phyloP scores from a whole-genome alignment of 2,113 vertebrate species.

The Amphiprion percula region DNA sequence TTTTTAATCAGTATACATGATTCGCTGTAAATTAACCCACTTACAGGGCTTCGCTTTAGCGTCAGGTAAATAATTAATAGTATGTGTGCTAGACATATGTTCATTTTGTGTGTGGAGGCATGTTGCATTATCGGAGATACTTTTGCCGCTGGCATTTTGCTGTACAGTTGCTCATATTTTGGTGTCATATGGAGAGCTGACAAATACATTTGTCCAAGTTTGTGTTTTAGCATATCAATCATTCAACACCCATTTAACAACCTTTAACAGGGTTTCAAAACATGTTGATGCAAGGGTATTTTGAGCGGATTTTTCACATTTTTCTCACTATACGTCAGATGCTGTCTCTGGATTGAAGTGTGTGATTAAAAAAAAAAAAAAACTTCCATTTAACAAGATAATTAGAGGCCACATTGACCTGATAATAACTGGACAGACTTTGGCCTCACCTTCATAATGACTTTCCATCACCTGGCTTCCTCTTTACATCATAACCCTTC shows the following conservation, averaged over 20 bases:
- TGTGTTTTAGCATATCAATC: neutral
- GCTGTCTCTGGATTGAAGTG: neutral
- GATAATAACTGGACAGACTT: conserved; percentile 17
- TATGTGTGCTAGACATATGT: conserved; percentile 18
- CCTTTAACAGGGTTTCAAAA: neutral
- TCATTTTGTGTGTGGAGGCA: conserved; percentile 9
- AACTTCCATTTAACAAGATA: conserved; percentile 20
- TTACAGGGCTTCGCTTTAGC: neutral
- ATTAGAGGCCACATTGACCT: neutral
- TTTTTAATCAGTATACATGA: conserved; percentile 22
- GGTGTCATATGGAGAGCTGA: neutral
- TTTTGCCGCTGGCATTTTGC: conserved; percentile 1
- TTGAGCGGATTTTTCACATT: neutral
- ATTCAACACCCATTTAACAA: neutral
- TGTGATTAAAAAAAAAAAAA: conserved; percentile 19
- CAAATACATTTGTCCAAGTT: conserved; percentile 10
- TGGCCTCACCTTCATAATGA: conserved; percentile 32
- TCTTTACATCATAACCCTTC: conserved; percentile 45
- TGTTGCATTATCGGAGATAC: neutral
- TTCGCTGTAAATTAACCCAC: conserved; percentile 12
- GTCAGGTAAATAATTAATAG: conserved; percentile 33
- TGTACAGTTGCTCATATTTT: neutral
- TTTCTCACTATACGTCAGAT: conserved; percentile 1
- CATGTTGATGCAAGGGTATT: neutral
- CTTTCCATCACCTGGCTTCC: conserved; percentile 34